Conservation (phyloP, 2,113 vertebrate genomes). For the Catharus bicknelli region DNA sequence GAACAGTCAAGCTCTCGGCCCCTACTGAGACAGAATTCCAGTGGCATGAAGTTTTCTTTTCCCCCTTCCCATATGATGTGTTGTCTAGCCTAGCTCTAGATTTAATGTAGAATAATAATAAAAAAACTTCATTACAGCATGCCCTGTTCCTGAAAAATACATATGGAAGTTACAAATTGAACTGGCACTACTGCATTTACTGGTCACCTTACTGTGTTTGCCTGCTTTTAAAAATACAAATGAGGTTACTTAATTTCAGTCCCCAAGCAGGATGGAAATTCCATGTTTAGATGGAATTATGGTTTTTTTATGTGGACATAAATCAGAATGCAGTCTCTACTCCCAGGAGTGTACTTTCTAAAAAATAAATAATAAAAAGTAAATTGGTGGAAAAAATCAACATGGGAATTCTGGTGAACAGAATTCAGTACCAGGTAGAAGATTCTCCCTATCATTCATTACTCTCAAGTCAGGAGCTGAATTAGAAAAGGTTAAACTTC, state of each 20-base stretch:
- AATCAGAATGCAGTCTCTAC: not conserved
- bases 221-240: not conserved
- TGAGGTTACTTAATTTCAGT: not conserved
- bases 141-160: not conserved
- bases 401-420: not conserved
- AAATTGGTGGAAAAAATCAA: not conserved
- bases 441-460: not conserved
- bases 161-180: not conserved
- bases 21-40: slow-evolving; percentile 15
- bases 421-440: not conserved
- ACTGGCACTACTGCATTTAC: not conserved
- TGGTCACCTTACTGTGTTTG: not conserved
- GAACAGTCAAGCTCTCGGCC: not conserved
- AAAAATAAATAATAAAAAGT: not conserved
- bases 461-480: not conserved
- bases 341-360: not conserved
- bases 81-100: not conserved
- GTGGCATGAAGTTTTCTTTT: slow-evolving; percentile 9
- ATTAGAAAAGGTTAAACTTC: not conserved
- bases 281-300: not conserved
- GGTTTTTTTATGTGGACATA: rapidly evolving
- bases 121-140: not conserved
- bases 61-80: not conserved
- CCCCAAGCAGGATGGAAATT: not conserved
- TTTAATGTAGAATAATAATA: not conserved